Base-by-base conservation (phyloP, 2,113 vertebrate genomes). In the Eulemur macaco region DNA sequence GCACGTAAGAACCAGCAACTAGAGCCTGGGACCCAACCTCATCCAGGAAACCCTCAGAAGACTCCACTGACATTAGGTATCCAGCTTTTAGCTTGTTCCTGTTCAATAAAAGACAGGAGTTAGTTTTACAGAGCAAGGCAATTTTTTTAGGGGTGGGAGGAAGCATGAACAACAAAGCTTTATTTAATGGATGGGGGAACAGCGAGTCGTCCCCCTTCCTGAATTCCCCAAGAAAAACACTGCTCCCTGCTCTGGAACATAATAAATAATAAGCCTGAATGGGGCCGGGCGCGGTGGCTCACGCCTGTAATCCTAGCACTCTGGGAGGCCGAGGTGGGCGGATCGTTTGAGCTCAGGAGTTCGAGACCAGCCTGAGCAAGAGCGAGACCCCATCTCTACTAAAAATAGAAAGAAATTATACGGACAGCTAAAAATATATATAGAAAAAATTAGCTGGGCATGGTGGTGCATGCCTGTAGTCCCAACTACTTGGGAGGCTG, bases 11-110 rank as follows among this genome's bases (percentile, higher is more conserved):
- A 17, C 99, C 99, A 47, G 98, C 98, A 3, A 98, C 42, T 95
- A 99, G 94, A 2, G 99, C 98, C 98, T 99, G 99, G 0, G 98
- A 98, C 86, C 99, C 99, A 74, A 99, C 98, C 91, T 99, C 99
- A 92, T 99, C 99, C 95, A 99, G 98, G 60, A 99, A 96, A 39
- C 99, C 99, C 63, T 99, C 98, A 0, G 99, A 98, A 21, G 98
- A 99, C 98, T 99, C 99, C 96, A 99, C 89, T 3, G 99, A 99
- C 99, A 99, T 99, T 92, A 99, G 94, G 88, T 99, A 99, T 5
- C 98, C 98, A 20, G 99, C 98, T 98, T 99, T 99, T 94, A 99
- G 97, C 98, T 99, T 99, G 92, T 98, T 99, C 98, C 99, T 99
- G 96, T 88, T 89, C 97, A 94, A 93, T 14, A 95, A 94, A 96